Base-by-base conservation (phyloP, 1,140 invertebrate species). In the Dendroctonus valens region DNA sequence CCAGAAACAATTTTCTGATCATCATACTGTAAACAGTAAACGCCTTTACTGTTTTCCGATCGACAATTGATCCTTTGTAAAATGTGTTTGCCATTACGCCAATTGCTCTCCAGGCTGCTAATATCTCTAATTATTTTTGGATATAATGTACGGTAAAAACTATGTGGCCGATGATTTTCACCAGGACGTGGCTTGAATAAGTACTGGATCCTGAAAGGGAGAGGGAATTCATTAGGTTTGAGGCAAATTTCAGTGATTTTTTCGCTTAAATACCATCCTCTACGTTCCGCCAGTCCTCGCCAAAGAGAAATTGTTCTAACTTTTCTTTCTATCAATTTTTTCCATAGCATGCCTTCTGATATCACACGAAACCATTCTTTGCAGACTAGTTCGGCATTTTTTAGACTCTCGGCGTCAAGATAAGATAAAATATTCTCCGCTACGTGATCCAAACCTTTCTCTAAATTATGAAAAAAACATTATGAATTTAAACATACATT, bases 1-100 rank as follows among this genome's bases (percentile, higher is more conserved):
- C 98, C 98, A 58, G 96, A 98, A 3, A 99, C 96, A 71, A 99
- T 99, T 81, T 99, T 98, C 74, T 95, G 89, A 77, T 99, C 97
- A 79, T 99, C 97, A 79, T 99, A 99, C 79, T 99, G 97, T 59
- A 99, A 80, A 80, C 97, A 99, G 81, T 99, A 99, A 3, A 99
- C 97, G 52, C 97, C 97, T 85, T 98, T 98, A 59, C 92, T 94
- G 79, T 95, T 98, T 79, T 99, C 97, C 61, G 95, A 98, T 53
- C 94, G 87, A 81, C 97, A 99, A 79, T 99, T 98, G 79, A 99
- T 99, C 77, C 95, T 87, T 81, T 98, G 94, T 70, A 99, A 83
- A 75, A 94, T 96, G 76, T 98, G 96, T 65, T 91, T 86, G 5
- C 98, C 98, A 82, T 91, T 94, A 73, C 93, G 84, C 98, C 98